Percentiles rank a stretch among this genome's conserved stretches.
Conservation (phyloP, 2,888 invertebrate species). For the Zaprionus bogoriensis region DNA sequence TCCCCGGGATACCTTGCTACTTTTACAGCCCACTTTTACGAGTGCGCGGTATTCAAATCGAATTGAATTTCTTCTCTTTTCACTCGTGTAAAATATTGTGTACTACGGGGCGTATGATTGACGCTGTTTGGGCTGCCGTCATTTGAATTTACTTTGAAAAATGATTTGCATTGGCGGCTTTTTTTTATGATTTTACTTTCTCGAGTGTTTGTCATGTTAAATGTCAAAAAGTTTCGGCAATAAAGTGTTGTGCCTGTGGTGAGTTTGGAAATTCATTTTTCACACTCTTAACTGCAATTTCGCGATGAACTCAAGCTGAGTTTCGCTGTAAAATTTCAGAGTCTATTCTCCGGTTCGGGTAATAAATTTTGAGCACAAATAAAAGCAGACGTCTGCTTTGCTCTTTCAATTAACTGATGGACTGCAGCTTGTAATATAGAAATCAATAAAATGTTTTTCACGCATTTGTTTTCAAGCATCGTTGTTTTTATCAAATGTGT, state of each 20-base stretch:
- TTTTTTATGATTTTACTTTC: conserved; percentile 11
- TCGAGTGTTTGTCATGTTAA: conserved; percentile 25
- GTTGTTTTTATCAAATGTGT: not conserved
- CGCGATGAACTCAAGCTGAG: too few relatives aligned
- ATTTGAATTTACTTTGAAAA: conserved; percentile 33
- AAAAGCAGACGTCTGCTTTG: too few relatives aligned
- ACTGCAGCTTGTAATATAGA: too few relatives aligned
- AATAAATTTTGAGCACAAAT: too few relatives aligned
- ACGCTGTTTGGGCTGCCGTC: conserved; percentile 25
- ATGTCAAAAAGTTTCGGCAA: conserved; percentile 40
- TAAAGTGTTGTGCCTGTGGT: conserved; percentile 21
- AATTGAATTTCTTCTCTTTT: conserved; percentile 22
- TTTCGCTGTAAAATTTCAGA: too few relatives aligned
- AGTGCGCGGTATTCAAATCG: conserved; percentile 1
- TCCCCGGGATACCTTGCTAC: too few relatives aligned
- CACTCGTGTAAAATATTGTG: conserved; percentile 6
- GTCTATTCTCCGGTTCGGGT: too few relatives aligned
- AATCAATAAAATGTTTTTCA: not conserved
- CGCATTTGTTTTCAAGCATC: not conserved
- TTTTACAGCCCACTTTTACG: not conserved
- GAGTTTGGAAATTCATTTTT: conserved; percentile 5
- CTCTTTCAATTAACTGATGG: too few relatives aligned
- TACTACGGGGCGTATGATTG: conserved; percentile 56
- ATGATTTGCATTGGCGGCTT: conserved; percentile 18
- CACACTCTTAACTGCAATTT: not conserved